phyloP scores from a whole-genome alignment of 2,888 invertebrate species.

The Dastarcus helophoroides region DNA sequence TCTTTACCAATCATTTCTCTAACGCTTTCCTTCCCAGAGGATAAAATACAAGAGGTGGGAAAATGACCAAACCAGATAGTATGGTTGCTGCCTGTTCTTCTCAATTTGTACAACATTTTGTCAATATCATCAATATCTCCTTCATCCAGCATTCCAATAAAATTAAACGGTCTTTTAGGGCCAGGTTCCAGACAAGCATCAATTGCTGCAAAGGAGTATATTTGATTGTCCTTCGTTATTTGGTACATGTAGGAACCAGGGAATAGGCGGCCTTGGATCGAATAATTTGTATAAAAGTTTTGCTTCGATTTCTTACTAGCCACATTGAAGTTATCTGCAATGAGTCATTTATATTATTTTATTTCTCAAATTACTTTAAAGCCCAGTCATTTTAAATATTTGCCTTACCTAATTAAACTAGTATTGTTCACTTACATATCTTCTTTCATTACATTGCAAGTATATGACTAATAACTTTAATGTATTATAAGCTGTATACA shows the following conservation, averaged over 20 bases:
- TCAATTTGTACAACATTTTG: slow-evolving; percentile 45
- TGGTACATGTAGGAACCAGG: slow-evolving; percentile 64
- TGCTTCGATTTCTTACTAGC: slow-evolving; percentile 52
- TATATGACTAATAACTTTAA: too few relatives aligned
- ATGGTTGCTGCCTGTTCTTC: slow-evolving; percentile 41
- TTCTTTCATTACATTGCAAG: too few relatives aligned
- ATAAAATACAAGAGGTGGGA: slow-evolving; percentile 76
- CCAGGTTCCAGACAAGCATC: slow-evolving; percentile 85
- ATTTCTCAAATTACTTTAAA: too few relatives aligned
- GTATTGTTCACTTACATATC: too few relatives aligned
- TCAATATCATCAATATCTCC: slow-evolving; percentile 47
- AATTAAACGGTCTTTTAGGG: slow-evolving; percentile 79
- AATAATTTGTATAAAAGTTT: slow-evolving; percentile 69
- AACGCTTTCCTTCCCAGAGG: slow-evolving; percentile 42
- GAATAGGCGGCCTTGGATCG: slow-evolving; percentile 61
- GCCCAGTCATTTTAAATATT: too few relatives aligned
- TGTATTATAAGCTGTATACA: too few relatives aligned
- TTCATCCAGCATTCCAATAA: slow-evolving; percentile 61
- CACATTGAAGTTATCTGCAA: slow-evolving; percentile 83
- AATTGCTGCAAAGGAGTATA: slow-evolving; percentile 71
- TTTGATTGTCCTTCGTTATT: slow-evolving; percentile 44
- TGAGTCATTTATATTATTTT: slow-evolving; percentile 10
- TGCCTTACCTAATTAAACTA: too few relatives aligned
- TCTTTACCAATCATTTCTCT: slow-evolving; percentile 48
- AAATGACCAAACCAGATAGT: slow-evolving; percentile 84